phyloP scores from a whole-genome alignment of 2,797 vertebrate genomes.

The Myotis pilosus region DNA sequence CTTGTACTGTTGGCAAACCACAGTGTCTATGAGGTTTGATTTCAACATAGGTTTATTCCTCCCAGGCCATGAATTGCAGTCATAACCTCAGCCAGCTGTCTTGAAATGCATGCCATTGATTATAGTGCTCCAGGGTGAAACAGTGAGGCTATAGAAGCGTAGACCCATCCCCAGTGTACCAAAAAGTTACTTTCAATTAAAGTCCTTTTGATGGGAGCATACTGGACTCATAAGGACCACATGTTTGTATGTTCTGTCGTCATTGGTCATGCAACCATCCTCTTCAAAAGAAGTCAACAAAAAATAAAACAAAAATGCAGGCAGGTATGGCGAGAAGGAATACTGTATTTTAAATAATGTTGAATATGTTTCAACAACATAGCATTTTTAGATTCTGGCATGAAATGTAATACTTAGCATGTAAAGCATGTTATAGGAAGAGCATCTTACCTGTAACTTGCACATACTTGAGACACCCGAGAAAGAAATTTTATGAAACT shows the following conservation, averaged over 20 bases:
- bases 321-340: not conserved
- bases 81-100: not conserved
- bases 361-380: not conserved
- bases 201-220: not conserved
- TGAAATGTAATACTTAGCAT: not conserved
- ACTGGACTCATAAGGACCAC: not conserved
- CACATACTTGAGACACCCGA: not conserved
- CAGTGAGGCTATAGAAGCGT: not conserved
- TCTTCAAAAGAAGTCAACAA: not conserved
- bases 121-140: not conserved
- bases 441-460: not conserved
- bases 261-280: not conserved
- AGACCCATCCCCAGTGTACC: not conserved
- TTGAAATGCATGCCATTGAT: not conserved
- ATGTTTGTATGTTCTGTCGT: not conserved
- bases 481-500: conserved; percentile 9
- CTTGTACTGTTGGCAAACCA: not conserved
- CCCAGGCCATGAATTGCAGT: not conserved
- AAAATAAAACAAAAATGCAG: not conserved
- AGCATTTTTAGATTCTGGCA: conserved; percentile 6
- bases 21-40: not conserved
- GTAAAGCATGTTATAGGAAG: not conserved
- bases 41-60: not conserved
- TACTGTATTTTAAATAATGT: conserved; percentile 23
- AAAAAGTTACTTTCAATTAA: not conserved